These are phyloP conservation scores for Nanger granti DNA, from an alignment of 2,113 vertebrate genomes.

Conservation along the genomic window DNA sequence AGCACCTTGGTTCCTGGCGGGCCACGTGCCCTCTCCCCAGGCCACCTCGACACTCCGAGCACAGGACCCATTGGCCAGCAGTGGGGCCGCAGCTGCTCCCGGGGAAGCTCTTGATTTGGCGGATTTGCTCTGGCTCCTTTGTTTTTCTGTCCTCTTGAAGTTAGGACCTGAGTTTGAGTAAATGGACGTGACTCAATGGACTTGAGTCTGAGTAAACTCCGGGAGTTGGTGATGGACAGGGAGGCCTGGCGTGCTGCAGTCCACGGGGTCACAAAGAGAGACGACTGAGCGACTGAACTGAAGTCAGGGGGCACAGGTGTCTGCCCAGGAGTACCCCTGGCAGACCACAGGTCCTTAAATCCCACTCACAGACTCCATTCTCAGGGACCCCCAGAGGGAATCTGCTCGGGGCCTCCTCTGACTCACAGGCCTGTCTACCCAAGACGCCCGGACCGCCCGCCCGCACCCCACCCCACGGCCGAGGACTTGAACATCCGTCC, in stretches of 20 bases:
- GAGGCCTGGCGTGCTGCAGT: neutral
- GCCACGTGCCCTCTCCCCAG: neutral
- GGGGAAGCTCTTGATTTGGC: neutral
- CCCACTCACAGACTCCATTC: neutral
- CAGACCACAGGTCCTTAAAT: neutral
- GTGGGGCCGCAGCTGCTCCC: fast-evolving
- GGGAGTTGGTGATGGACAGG: neutral
- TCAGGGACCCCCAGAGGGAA: neutral
- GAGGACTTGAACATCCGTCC: neutral
- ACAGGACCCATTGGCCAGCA: too few relatives aligned
- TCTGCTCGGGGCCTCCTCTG: neutral
- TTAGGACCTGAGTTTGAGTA: neutral
- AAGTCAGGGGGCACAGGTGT: neutral
- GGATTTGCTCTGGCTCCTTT: neutral
- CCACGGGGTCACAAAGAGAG: neutral
- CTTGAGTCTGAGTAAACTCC: neutral
- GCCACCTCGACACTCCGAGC: fast-evolving
- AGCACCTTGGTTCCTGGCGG: too few relatives aligned
- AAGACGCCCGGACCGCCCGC: neutral
- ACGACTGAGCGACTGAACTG: neutral
- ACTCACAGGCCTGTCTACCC: too few relatives aligned
- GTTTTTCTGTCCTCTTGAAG: neutral
- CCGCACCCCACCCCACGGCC: neutral
- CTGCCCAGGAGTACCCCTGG: too few relatives aligned
- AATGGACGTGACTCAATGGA: neutral